Evolutionary conservation across 2,888 invertebrate genomes (phyloP).

Genomic region (Trichopria drosophilae): DNA sequence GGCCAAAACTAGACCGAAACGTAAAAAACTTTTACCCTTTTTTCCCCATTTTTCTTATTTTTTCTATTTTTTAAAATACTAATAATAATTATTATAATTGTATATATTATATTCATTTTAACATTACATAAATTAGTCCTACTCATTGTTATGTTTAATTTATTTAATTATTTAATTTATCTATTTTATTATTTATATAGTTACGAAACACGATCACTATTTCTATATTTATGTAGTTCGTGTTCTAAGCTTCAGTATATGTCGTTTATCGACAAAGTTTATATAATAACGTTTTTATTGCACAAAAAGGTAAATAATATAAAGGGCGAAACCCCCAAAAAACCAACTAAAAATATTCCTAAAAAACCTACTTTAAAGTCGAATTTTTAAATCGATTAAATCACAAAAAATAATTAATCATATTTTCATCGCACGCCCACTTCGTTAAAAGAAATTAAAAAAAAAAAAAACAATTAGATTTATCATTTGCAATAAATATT

Average conservation of each 20-base stretch:
- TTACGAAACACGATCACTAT: no score
- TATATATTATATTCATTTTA: no score
- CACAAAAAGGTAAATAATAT: neutral
- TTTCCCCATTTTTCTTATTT: neutral
- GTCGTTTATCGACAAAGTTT: no score
- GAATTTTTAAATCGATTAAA: neutral
- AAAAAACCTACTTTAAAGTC: neutral
- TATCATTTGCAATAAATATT: neutral
- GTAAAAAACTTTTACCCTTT: neutral
- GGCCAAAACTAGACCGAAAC: no score
- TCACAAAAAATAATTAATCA: neutral
- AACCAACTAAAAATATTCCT: neutral
- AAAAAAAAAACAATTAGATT: neutral
- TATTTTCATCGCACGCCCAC: neutral
- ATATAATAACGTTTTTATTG: no score
- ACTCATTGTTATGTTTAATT: no score
- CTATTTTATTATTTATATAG: no score
- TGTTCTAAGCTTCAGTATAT: no score
- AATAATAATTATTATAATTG: no score
- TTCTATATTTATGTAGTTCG: no score
- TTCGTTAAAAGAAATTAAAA: neutral
- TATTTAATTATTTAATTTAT: no score
- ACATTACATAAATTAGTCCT: no score
- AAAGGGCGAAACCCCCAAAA: neutral
- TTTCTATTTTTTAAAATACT: neutral